These are phyloP conservation scores for Hypolimnas misippus DNA, from an alignment of 2,888 invertebrate species.

Conservation along the genomic window DNA sequence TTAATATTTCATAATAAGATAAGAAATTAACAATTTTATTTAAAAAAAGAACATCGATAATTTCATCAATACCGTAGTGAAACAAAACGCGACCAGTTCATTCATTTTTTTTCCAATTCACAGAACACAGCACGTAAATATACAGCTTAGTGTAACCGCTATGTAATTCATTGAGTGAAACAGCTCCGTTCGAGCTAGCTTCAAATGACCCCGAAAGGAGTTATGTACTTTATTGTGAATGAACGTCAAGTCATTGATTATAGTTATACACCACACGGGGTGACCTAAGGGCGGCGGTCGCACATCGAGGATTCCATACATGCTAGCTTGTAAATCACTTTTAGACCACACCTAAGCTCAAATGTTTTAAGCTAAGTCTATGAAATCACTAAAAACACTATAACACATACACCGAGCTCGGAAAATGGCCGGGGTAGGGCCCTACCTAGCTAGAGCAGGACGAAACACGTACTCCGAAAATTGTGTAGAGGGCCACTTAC, in stretches of 20 bases:
- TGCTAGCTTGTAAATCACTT: conserved; percentile 43
- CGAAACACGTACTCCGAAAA: conserved; percentile 64
- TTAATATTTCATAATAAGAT: neutral
- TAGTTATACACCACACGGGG: conserved; percentile 65
- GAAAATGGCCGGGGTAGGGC: conserved; percentile 81
- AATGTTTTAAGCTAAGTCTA: conserved; percentile 41
- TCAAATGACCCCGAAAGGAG: conserved; percentile 75
- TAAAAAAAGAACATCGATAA: neutral
- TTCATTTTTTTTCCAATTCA: conserved; percentile 13
- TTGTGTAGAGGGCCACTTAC: conserved; percentile 85
- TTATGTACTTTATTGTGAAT: conserved; percentile 79
- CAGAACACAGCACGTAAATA: conserved; percentile 17
- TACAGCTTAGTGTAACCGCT: conserved; percentile 23
- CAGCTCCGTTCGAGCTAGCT: conserved; percentile 62
- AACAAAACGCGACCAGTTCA: conserved; percentile 2
- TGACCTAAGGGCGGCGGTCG: conserved; percentile 78
- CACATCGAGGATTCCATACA: conserved; percentile 45
- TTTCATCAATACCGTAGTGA: neutral
- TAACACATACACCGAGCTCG: conserved; percentile 61
- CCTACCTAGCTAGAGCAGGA: conserved; percentile 73
- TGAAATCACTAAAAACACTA: conserved; percentile 54
- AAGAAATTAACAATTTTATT: neutral
- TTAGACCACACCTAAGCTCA: conserved; percentile 32
- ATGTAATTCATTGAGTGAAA: conserved; percentile 60
- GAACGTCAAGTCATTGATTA: conserved; percentile 79